Conservation (phyloP, 2,113 vertebrate genomes). For the Eretmochelys imbricata region DNA sequence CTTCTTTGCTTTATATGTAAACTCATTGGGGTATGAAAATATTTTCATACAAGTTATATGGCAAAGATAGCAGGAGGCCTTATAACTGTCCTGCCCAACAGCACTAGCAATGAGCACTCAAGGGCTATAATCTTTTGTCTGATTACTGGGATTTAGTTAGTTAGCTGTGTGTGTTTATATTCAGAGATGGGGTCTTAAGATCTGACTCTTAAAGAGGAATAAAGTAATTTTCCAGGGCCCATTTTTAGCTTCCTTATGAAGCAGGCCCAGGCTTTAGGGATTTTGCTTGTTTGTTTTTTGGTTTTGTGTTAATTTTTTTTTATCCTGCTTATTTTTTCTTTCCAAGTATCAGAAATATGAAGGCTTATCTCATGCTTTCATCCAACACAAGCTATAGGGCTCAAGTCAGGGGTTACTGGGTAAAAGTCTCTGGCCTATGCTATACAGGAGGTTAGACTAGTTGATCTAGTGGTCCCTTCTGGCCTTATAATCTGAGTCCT, state of each 20-base stretch:
- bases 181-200: not conserved
- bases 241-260: slow-evolving; percentile 49
- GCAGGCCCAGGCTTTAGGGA: slow-evolving; percentile 45
- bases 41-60: not conserved
- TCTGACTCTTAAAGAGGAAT: slow-evolving; percentile 25
- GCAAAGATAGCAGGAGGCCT: slow-evolving; percentile 11
- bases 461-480: slow-evolving; percentile 63
- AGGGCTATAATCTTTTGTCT: slow-evolving; percentile 42
- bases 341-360: slow-evolving; percentile 27
- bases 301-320: slow-evolving; percentile 46
- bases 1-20: slow-evolving; percentile 34
- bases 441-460: slow-evolving; percentile 60
- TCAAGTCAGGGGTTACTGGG: slow-evolving; percentile 26
- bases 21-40: not conserved
- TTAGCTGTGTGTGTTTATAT: slow-evolving; percentile 62
- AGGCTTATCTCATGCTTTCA: slow-evolving; percentile 60
- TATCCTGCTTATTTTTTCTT: slow-evolving; percentile 45
- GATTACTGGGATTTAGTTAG: not conserved
- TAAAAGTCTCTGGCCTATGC: not conserved
- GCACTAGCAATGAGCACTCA: slow-evolving; percentile 36
- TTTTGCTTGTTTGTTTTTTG: not conserved
- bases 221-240: slow-evolving; percentile 16
- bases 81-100: slow-evolving; percentile 34
- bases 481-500: slow-evolving; percentile 56
- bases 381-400: not conserved